Evolutionary conservation across 1,140 invertebrate species (phyloP), one percentile per base, ranked within the genome.

Genomic region (Diploscapter pachys): DNA sequence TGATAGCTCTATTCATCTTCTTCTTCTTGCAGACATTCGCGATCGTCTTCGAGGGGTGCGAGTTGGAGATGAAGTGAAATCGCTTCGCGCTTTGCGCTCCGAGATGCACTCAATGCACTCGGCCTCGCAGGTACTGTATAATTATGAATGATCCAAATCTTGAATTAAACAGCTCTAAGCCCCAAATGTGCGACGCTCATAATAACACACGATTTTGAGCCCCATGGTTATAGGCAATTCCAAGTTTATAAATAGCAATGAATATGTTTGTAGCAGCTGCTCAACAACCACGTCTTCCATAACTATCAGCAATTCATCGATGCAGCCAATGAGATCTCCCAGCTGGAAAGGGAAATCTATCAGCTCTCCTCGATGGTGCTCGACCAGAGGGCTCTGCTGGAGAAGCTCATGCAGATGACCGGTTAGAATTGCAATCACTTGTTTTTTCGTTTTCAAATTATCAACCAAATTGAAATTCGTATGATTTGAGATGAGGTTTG

Each of bases 271-370:
- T 31, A 31, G 31, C 31, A 83, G 31, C 66, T 73, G 5, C 80
- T 83, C 49, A 85, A 84, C 57, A 85, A 83, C 56, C 81, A 85
- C 62, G 82, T 83, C 6, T 83, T 83, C 70, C 83, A 85, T 6
- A 85, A 85, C 63, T 84, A 86, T 71, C 71, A 78, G 62, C 82
- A 84, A 63, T 84, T 84, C 74, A 84, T 84, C 69, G 83, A 84
- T 55, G 79, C 83, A 6, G 79, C 84, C 0, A 85, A 84, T 50
- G 83, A 84, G 54, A 82, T 84, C 61, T 79, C 84, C 13, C 76
- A 84, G 89, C 88, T 99, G 74, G 96, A 98, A 88, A 93, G 93
- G 79, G 96, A 99, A 89, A 98, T 99, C 94, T 98, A 98, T 87
- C 95, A 98, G 84, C 87, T 99, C 11, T 96, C 94, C 11, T 93